These are phyloP conservation scores for Brenthis daphne DNA, from an alignment of 2,888 invertebrate genomes.

Conservation along the genomic window DNA sequence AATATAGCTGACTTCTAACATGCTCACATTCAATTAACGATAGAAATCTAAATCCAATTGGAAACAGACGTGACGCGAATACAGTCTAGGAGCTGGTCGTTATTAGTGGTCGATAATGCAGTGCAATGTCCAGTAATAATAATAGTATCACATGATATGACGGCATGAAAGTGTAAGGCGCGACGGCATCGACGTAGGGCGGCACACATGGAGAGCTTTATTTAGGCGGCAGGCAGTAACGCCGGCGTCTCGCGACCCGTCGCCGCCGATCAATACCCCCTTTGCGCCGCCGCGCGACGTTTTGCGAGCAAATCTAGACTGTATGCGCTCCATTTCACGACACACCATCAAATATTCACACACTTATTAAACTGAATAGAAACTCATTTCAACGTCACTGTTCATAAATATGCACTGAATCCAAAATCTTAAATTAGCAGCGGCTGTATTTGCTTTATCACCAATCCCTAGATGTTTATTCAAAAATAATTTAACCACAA, in stretches of 20 bases:
- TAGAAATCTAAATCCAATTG: neutral
- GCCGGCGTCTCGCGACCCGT: constrained; percentile 77
- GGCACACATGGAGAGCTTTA: constrained; percentile 79
- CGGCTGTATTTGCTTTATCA: neutral
- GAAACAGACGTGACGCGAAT: neutral
- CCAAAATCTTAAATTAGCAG: constrained; percentile 18
- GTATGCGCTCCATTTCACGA: constrained; percentile 71
- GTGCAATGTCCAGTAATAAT: constrained; percentile 14
- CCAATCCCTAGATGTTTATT: neutral
- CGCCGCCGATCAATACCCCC: constrained; percentile 79
- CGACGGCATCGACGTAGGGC: constrained; percentile 60
- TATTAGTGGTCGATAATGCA: neutral
- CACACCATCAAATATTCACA: constrained; percentile 80
- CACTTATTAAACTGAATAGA: constrained; percentile 71
- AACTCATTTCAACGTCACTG: constrained; percentile 45
- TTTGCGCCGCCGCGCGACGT: constrained; percentile 78
- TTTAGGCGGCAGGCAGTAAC: constrained; percentile 78
- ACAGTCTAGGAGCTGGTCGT: constrained; percentile 1
- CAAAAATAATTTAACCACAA: neutral
- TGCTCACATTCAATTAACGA: neutral
- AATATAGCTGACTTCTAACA: neutral
- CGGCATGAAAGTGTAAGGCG: constrained; percentile 48
- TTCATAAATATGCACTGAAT: constrained; percentile 30
- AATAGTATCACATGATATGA: constrained; percentile 41
- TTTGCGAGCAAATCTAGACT: constrained; percentile 70